Conservation (phyloP, 35 echinoderm and acorn worm species). For the Lytechinus variegatus region DNA sequence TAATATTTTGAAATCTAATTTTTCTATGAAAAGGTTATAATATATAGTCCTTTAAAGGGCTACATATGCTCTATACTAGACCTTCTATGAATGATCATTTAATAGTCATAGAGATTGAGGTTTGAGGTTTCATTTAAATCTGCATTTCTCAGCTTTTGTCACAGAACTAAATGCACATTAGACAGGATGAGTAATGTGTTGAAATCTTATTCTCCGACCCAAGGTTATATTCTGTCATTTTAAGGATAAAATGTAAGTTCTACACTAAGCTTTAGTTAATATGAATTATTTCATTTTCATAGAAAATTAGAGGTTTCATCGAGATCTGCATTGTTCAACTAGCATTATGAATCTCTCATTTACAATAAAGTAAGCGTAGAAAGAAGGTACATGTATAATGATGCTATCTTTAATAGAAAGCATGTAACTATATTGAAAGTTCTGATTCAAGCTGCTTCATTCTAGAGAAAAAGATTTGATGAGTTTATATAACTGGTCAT, state of each 20-base stretch:
- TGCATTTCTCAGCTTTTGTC: neutral
- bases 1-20: neutral
- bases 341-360: too few relatives aligned
- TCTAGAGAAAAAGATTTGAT: neutral
- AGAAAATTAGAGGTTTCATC: too few relatives aligned
- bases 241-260: too few relatives aligned
- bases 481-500: neutral
- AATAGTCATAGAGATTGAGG: too few relatives aligned
- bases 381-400: neutral
- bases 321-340: too few relatives aligned
- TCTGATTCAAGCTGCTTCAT: neutral
- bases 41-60: neutral
- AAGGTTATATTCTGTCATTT: too few relatives aligned
- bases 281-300: neutral
- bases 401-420: neutral
- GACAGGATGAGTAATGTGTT: neutral
- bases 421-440: neutral
- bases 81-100: neutral
- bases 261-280: neutral
- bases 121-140: too few relatives aligned
- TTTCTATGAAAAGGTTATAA: neutral
- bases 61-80: neutral
- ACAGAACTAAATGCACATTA: neutral
- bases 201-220: too few relatives aligned
- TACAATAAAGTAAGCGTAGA: too few relatives aligned